Percentiles rank a stretch among this genome's conserved stretches.
These are phyloP conservation scores for Scotopteryx bipunctaria DNA, from an alignment of 2,888 invertebrate species.

Conservation along the genomic window DNA sequence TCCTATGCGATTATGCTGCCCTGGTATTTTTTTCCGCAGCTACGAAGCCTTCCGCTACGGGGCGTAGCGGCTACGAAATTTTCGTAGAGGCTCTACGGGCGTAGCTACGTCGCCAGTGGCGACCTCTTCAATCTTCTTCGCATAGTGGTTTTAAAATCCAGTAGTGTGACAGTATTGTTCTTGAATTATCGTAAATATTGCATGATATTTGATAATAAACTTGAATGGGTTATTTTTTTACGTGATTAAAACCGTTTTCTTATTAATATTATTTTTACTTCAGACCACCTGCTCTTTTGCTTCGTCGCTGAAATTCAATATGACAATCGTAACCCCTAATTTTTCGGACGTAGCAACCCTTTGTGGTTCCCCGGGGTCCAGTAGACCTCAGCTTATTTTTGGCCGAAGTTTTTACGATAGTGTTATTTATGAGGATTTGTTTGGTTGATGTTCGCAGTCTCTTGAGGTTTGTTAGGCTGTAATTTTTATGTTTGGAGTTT, in stretches of 20 bases:
- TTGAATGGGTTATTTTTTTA: no score
- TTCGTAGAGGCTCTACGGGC: constrained; percentile 24
- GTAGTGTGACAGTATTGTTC: no score
- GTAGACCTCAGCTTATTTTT: constrained; percentile 24
- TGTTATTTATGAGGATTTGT: constrained; percentile 18
- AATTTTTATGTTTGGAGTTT: constrained; percentile 11
- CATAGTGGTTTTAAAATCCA: no score
- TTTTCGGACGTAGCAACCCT: constrained; percentile 9
- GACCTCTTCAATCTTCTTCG: no score
- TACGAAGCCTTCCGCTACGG: constrained; percentile 45
- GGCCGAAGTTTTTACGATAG: constrained; percentile 25
- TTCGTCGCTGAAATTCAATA: constrained; percentile 3
- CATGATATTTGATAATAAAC: no score
- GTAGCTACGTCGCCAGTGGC: constrained; percentile 5
- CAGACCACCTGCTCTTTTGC: neutral
- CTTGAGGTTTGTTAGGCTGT: constrained; percentile 11
- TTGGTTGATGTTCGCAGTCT: constrained; percentile 5
- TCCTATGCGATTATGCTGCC: constrained; percentile 48
- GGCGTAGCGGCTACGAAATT: constrained; percentile 28
- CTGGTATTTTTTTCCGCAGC: constrained; percentile 59
- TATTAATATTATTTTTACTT: neutral
- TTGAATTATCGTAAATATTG: no score
- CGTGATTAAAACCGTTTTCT: neutral
- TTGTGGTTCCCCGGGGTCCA: constrained; percentile 24
- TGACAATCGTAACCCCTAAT: constrained; percentile 1